Conservation (phyloP, 1,140 invertebrate genomes). For the Phortica variegata region DNA sequence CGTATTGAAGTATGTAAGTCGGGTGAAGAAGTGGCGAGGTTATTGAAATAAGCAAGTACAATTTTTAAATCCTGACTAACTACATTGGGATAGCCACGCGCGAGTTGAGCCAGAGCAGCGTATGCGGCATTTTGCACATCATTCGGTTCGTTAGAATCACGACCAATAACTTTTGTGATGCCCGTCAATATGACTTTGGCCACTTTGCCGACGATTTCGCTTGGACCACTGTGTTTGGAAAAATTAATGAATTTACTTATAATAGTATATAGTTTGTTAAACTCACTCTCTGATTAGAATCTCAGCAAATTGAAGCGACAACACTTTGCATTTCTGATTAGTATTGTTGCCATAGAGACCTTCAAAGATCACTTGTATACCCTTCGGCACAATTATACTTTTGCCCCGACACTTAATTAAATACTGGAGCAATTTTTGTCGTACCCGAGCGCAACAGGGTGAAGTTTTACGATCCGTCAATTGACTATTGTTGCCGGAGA, state of each 20-base stretch:
- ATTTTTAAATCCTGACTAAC: constrained; percentile 63
- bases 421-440: constrained; percentile 82
- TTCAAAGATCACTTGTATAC: constrained; percentile 85
- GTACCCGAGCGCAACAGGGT: constrained; percentile 77
- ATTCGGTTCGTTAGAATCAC: constrained; percentile 59
- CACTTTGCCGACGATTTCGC: constrained; percentile 63
- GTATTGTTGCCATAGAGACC: constrained; percentile 82
- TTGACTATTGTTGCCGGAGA: constrained; percentile 65
- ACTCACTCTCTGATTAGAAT: constrained; percentile 78
- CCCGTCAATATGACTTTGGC: constrained; percentile 69
- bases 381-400: constrained; percentile 76
- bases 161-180: constrained; percentile 68
- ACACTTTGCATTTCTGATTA: constrained; percentile 76
- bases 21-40: constrained; percentile 59
- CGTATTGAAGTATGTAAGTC: constrained; percentile 69
- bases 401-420: constrained; percentile 76
- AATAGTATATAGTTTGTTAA: background rate
- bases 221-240: constrained; percentile 62
- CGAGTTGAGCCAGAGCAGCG: constrained; percentile 59
- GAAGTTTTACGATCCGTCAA: constrained; percentile 65
- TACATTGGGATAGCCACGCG: constrained; percentile 67
- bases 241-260: constrained; percentile 5
- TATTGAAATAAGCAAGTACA: constrained; percentile 58
- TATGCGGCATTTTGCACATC: constrained; percentile 54
- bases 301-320: constrained; percentile 79